These are phyloP conservation scores for Xiphorhynchus erythropygius DNA, from an alignment of 2,797 vertebrate species.

Conservation along the genomic window DNA sequence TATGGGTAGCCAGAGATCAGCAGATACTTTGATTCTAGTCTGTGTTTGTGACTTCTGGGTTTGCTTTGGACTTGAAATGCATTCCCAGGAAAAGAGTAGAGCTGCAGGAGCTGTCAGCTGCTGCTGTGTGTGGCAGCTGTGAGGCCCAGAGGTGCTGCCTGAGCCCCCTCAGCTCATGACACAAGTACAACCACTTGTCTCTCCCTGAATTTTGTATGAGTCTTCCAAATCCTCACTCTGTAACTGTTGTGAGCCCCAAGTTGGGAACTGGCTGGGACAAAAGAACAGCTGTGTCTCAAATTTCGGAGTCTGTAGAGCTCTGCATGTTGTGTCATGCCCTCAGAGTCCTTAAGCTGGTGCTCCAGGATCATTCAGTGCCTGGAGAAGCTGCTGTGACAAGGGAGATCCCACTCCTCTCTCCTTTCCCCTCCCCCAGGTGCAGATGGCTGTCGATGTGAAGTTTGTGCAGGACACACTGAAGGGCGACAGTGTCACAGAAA, in stretches of 20 bases:
- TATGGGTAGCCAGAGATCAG: neutral
- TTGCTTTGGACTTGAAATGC: neutral
- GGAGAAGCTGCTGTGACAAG: neutral
- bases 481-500: conserved; percentile 96
- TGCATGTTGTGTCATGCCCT: accelerated
- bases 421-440: conserved; percentile 81
- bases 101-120: neutral
- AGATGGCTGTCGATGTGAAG: conserved; percentile 97
- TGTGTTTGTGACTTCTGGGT: accelerated
- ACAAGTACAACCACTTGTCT: neutral
- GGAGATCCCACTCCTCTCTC: neutral
- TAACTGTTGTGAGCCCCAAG: neutral
- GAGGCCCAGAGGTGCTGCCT: neutral
- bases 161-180: neutral
- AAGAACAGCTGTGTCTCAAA: neutral
- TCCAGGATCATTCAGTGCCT: neutral
- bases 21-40: neutral
- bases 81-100: neutral
- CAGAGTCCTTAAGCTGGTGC: neutral
- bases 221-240: neutral
- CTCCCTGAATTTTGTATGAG: neutral
- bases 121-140: neutral
- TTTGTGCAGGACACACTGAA: conserved; percentile 95
- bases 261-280: neutral
- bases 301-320: neutral